Conservation (phyloP, 2,888 invertebrate species). For the Drosophila maculinotata region DNA sequence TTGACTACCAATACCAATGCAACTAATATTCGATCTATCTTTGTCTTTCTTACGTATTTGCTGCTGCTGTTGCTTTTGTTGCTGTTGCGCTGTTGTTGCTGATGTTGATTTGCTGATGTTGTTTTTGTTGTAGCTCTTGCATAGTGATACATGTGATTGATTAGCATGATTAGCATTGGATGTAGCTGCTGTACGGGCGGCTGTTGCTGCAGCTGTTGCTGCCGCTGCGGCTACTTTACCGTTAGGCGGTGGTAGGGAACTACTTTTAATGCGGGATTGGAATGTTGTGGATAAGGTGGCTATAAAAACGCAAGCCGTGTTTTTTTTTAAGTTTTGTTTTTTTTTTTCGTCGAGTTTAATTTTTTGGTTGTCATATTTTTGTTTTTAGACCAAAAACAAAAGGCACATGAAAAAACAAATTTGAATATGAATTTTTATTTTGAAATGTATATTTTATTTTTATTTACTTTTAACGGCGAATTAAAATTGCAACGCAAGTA, state of each 20-base stretch:
- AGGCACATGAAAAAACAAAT: conserved; percentile 69
- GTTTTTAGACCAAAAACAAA: conserved; percentile 68
- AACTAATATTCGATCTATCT: conserved; percentile 81
- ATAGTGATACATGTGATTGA: conserved; percentile 82
- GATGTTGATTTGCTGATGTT: conserved; percentile 37
- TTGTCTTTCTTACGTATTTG: conserved; percentile 84
- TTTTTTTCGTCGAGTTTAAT: conserved; percentile 36
- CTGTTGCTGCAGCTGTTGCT: conserved; percentile 54
- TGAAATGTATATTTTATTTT: conserved; percentile 43
- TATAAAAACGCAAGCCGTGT: conserved; percentile 86
- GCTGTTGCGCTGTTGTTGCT: conserved; percentile 48
- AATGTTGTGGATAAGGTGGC: conserved; percentile 91
- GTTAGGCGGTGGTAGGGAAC: conserved; percentile 87
- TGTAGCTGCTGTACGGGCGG: conserved; percentile 51
- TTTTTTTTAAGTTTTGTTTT: conserved; percentile 41
- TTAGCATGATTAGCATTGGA: conserved; percentile 73
- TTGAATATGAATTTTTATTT: conserved; percentile 54
- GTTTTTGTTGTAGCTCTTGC: conserved; percentile 57
- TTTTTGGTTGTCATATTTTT: conserved; percentile 46
- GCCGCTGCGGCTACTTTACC: conserved; percentile 83
- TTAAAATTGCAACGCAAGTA: conserved; percentile 46
- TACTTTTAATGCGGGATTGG: conserved; percentile 90
- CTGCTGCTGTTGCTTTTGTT: conserved; percentile 50
- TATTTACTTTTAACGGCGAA: conserved; percentile 41
- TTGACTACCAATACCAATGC: conserved; percentile 68